These are phyloP conservation scores for Drymodes brunneopygia DNA, from an alignment of 2,113 vertebrate species.

Conservation along the genomic window DNA sequence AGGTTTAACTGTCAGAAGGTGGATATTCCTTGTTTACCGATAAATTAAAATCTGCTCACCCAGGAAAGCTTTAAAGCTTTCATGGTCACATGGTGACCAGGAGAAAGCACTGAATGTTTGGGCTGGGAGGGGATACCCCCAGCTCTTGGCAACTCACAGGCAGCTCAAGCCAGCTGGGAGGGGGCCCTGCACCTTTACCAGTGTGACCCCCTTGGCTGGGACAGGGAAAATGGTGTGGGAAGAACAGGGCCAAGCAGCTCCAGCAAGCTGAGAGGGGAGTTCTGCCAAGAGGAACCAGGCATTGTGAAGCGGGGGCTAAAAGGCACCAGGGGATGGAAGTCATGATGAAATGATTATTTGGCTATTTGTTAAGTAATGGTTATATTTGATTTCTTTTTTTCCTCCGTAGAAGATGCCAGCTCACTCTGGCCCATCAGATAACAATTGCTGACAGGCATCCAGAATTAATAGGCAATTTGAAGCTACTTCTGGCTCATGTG, in stretches of 20 bases:
- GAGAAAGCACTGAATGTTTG: neutral
- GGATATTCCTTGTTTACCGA: neutral
- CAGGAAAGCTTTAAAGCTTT: neutral
- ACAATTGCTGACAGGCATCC: neutral
- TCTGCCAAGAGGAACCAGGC: neutral
- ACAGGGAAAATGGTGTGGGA: rapidly evolving
- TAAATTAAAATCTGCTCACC: neutral
- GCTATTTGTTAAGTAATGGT: neutral
- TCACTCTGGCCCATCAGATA: neutral
- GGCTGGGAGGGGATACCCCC: neutral
- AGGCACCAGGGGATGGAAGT: neutral
- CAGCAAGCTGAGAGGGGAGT: neutral
- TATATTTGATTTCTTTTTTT: neutral
- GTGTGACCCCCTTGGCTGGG: too few species aligned
- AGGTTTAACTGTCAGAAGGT: neutral
- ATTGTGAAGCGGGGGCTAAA: neutral
- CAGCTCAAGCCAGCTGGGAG: neutral
- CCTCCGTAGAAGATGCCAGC: neutral
- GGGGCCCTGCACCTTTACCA: neutral
- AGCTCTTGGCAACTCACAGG: neutral
- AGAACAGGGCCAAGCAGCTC: rapidly evolving
- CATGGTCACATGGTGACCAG: neutral
- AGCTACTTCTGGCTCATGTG: neutral
- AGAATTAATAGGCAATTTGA: neutral
- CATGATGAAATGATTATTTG: neutral